Evolutionary conservation across 1,140 invertebrate species (phyloP).

Genomic region (Saxidomus purpurata): DNA sequence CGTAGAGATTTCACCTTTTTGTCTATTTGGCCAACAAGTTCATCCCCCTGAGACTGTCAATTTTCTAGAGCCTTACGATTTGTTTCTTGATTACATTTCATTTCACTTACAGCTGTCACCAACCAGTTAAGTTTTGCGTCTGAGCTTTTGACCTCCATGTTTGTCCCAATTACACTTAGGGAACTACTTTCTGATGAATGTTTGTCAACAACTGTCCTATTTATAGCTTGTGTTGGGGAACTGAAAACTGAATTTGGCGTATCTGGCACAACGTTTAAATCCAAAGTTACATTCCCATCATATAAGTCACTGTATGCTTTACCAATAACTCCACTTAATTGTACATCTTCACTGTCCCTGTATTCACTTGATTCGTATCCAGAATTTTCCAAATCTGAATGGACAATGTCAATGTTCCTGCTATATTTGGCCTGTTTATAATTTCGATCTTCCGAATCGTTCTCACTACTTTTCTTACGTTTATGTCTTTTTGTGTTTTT

Average conservation of each 20-base stretch:
- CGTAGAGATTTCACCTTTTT: neutral
- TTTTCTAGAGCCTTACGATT: neutral
- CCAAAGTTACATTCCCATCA: neutral
- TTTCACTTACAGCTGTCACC: neutral
- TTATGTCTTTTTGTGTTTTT: neutral
- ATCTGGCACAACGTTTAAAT: neutral
- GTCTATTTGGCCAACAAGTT: neutral
- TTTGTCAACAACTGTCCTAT: neutral
- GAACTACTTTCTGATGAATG: neutral
- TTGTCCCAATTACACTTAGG: neutral
- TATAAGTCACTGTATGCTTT: neutral
- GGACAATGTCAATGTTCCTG: neutral
- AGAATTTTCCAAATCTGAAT: neutral
- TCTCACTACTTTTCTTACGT: neutral
- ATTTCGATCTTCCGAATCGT: neutral
- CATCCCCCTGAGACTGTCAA: neutral
- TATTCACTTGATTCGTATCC: neutral
- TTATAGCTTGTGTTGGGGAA: neutral
- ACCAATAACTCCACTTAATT: neutral
- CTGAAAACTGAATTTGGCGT: neutral
- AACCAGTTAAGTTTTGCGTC: neutral
- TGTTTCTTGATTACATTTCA: neutral
- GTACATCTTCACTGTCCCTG: neutral
- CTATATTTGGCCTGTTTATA: conserved; percentile 6
- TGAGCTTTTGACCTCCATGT: neutral